Conservation (phyloP, 2,113 vertebrate species). For the Halichoerus grypus region DNA sequence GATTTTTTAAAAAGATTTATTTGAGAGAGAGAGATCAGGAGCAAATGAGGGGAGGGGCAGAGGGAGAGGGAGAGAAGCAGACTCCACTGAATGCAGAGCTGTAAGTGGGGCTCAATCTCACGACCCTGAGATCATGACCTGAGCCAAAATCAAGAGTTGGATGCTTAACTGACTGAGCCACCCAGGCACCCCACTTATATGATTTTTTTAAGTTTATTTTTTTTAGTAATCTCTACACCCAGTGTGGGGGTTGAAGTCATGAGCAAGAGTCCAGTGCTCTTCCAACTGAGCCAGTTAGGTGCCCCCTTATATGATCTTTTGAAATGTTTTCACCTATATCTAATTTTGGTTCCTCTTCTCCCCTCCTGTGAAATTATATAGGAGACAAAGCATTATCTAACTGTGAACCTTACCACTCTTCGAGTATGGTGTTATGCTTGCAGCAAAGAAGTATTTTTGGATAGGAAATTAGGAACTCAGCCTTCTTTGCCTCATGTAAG, state of each 20-base stretch:
- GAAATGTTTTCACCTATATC: constrained; percentile 4
- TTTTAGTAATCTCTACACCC: not conserved
- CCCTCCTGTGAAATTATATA: constrained; percentile 78
- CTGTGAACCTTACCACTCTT: constrained; percentile 98
- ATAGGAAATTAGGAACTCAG: constrained; percentile 94
- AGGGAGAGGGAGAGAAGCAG: not conserved
- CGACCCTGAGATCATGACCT: not conserved
- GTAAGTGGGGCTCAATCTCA: not conserved
- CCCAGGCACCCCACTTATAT: not conserved
- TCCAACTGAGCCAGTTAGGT: not conserved
- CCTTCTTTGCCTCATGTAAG: constrained; percentile 87
- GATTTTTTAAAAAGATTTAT: too few species aligned
- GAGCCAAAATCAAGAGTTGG: not conserved
- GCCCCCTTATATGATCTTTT: not conserved
- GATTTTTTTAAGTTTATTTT: not conserved
- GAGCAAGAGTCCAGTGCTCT: not conserved
- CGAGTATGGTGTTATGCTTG: constrained; percentile 99
- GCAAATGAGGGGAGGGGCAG: too few species aligned
- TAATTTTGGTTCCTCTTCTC: constrained; percentile 47
- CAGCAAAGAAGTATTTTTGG: constrained; percentile 98
- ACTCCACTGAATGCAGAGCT: not conserved
- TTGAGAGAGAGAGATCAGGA: too few species aligned
- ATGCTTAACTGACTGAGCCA: not conserved
- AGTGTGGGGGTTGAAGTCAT: not conserved
- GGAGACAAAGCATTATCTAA: constrained; percentile 97